phyloP scores from a whole-genome alignment of 2,888 invertebrate genomes.

The Pocota personata region DNA sequence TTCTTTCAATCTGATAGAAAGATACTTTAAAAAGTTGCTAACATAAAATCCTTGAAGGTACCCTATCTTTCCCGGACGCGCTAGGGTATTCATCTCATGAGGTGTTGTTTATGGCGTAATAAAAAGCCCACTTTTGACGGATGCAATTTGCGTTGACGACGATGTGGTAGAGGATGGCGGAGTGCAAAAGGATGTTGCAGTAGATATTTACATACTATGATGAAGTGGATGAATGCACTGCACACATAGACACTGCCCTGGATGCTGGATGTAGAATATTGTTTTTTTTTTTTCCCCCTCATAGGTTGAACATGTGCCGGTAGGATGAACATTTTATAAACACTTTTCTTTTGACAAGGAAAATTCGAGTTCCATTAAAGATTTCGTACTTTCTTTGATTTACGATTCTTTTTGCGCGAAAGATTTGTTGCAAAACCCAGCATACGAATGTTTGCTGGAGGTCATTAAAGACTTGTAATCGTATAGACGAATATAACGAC shows the following conservation, averaged over 20 bases:
- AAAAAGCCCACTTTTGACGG: slow-evolving; percentile 71
- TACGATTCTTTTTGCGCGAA: not conserved
- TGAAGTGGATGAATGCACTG: slow-evolving; percentile 15
- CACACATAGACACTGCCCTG: not conserved
- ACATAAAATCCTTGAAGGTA: slow-evolving; percentile 54
- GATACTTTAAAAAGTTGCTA: slow-evolving; percentile 47
- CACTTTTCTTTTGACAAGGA: not conserved
- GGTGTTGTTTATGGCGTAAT: slow-evolving; percentile 69
- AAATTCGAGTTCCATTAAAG: not conserved
- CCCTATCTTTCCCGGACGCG: not conserved
- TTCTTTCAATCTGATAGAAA: slow-evolving; percentile 31
- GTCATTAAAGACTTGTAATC: not conserved
- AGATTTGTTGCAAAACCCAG: not conserved
- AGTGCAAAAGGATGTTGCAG: slow-evolving; percentile 21
- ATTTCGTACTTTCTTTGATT: not conserved
- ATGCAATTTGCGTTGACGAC: slow-evolving; percentile 70
- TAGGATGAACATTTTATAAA: not conserved
- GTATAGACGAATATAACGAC: too few species aligned
- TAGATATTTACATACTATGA: slow-evolving; percentile 41
- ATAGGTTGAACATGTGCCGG: not conserved
- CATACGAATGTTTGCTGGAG: not conserved
- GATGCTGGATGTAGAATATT: not conserved
- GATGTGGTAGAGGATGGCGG: not conserved
- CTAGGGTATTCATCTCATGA: slow-evolving; percentile 56
- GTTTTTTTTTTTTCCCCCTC: not conserved